Evolutionary conservation across 2,888 invertebrate genomes (phyloP).

Genomic region (Uropetala carovei): DNA sequence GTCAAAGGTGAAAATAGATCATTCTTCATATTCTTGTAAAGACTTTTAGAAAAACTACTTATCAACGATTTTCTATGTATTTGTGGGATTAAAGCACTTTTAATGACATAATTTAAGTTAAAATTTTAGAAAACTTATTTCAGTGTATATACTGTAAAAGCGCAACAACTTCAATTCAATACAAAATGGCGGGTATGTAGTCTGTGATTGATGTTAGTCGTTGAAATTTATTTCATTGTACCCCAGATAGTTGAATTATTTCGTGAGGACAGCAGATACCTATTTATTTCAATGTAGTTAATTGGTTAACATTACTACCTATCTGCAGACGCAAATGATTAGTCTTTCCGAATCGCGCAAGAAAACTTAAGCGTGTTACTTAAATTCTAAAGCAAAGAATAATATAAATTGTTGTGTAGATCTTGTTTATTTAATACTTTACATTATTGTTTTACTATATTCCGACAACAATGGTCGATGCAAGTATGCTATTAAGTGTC

Average conservation of each 20-base stretch:
- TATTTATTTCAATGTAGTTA: neutral
- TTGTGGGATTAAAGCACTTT: neutral
- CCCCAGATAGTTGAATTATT: neutral
- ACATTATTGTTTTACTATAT: neutral
- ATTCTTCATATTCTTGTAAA: neutral
- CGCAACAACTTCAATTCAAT: constrained; percentile 52
- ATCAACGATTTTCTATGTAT: neutral
- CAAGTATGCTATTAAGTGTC: neutral
- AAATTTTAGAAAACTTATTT: constrained; percentile 17
- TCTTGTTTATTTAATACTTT: neutral
- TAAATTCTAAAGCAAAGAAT: neutral
- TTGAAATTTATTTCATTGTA: neutral
- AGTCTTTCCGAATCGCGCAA: neutral
- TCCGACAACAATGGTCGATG: neutral
- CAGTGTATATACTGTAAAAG: constrained; percentile 25
- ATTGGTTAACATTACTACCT: neutral
- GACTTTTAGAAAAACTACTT: neutral
- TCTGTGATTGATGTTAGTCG: constrained; percentile 43
- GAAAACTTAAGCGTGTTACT: neutral
- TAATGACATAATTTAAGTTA: neutral
- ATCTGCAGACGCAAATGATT: neutral
- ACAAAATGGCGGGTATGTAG: constrained; percentile 64
- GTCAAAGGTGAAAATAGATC: neutral
- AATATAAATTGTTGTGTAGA: neutral
- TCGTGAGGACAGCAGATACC: neutral